Percentiles rank a stretch among this genome's conserved stretches.
Conservation (phyloP, 2,888 invertebrate species). For the Schizaphis graminum region DNA sequence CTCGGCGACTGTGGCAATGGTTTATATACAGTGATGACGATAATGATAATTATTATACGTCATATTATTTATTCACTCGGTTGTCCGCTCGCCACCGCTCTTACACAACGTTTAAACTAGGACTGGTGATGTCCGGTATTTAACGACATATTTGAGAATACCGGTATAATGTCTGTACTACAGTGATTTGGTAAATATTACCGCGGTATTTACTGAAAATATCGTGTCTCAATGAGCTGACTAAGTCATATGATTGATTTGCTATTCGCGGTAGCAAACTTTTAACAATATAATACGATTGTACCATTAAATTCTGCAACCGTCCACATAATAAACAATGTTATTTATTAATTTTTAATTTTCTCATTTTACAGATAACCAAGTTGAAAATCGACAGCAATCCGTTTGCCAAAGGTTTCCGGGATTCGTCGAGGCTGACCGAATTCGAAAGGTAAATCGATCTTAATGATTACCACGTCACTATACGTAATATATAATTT, state of each 20-base stretch:
- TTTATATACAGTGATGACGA: not conserved
- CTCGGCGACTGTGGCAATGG: not conserved
- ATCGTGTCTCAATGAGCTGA: not conserved
- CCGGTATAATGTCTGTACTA: not conserved
- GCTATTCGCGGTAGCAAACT: not conserved
- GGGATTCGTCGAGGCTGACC: conserved; percentile 84
- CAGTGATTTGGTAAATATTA: not conserved
- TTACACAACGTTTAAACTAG: not conserved
- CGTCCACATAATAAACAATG: not conserved
- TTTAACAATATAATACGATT: not conserved
- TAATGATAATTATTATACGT: not conserved
- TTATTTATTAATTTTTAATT: not conserved
- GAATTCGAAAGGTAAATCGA: conserved; percentile 80
- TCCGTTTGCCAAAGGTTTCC: conserved; percentile 87
- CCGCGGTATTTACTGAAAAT: not conserved
- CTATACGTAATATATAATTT: not conserved
- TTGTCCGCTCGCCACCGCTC: not conserved
- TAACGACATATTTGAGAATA: not conserved
- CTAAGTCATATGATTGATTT: not conserved
- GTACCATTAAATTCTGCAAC: not conserved
- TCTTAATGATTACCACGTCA: not conserved
- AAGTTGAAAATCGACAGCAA: conserved; percentile 88
- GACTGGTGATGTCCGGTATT: not conserved
- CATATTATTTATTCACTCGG: not conserved
- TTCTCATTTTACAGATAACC: conserved; percentile 75